These are phyloP conservation scores for Drosophila vallismaia DNA, from an alignment of 2,888 invertebrate species.

Conservation along the genomic window DNA sequence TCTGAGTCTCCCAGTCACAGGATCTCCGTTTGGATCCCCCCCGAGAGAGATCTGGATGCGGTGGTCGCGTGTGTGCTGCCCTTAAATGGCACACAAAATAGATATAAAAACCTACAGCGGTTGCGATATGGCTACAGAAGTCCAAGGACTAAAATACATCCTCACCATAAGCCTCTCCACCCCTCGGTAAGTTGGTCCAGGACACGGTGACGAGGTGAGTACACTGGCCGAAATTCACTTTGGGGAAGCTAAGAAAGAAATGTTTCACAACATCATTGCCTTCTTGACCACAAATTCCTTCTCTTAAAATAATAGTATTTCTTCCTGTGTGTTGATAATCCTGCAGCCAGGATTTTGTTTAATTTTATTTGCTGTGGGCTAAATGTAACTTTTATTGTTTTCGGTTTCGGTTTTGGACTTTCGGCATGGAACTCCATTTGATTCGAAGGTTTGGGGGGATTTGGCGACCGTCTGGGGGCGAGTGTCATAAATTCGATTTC, in stretches of 20 bases:
- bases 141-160: conserved; percentile 4
- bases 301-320: not conserved
- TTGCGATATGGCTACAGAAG: conserved; percentile 31
- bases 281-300: not conserved
- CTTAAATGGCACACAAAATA: conserved; percentile 80
- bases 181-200: conserved; percentile 36
- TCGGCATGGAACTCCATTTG: conserved; percentile 60
- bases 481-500: conserved; percentile 77
- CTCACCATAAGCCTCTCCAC: conserved; percentile 14
- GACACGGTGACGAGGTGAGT: conserved; percentile 53
- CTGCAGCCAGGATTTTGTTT: conserved; percentile 65
- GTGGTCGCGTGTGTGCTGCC: conserved; percentile 65
- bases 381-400: conserved; percentile 78
- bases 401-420: conserved; percentile 75
- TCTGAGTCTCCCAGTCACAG: conserved; percentile 49
- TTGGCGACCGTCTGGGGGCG: conserved; percentile 19
- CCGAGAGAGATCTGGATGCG: conserved; percentile 23
- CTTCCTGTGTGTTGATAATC: conserved; percentile 11
- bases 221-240: not conserved
- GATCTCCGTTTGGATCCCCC: conserved; percentile 9
- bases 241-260: not conserved
- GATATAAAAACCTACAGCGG: conserved; percentile 67
- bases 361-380: conserved; percentile 75
- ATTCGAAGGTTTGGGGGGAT: conserved; percentile 31
- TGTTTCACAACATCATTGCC: not conserved